Percentiles rank a stretch among this genome's conserved stretches.
Evolutionary conservation across 2,113 vertebrate species (phyloP).

Genomic region (Chloroceryle aenea): DNA sequence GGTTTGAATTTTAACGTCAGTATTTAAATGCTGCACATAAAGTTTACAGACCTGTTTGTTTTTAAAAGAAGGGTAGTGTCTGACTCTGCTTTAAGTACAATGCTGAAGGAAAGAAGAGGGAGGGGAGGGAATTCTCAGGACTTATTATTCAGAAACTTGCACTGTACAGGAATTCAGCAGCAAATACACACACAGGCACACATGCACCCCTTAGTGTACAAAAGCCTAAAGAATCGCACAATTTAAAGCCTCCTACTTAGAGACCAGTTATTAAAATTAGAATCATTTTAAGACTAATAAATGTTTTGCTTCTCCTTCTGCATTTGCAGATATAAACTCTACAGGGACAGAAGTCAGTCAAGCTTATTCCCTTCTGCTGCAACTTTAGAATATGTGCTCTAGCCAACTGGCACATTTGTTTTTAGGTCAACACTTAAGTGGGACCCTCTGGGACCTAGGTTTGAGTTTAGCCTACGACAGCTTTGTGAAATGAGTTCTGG

Average conservation of each 20-base stretch:
- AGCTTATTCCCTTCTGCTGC: conserved; percentile 79
- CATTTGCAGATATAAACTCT: conserved; percentile 78
- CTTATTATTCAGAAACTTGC: conserved; percentile 60
- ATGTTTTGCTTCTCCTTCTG: conserved; percentile 78
- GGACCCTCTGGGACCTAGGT: conserved; percentile 76
- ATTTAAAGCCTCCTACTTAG: conserved; percentile 40
- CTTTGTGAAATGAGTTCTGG: conserved; percentile 70
- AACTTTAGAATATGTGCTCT: conserved; percentile 77
- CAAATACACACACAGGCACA: background rate
- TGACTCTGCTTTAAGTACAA: conserved; percentile 68
- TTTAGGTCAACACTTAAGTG: conserved; percentile 85
- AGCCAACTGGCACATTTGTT: conserved; percentile 81
- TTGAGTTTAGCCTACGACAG: conserved; percentile 72
- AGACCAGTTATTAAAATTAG: conserved; percentile 69
- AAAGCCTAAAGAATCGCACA: conserved; percentile 23
- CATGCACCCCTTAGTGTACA: conserved; percentile 3
- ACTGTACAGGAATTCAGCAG: conserved; percentile 46
- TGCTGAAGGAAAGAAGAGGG: conserved; percentile 43
- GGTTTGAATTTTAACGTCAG: conserved; percentile 78
- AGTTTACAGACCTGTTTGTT: conserved; percentile 78
- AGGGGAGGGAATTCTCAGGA: conserved; percentile 23
- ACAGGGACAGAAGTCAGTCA: conserved; percentile 77
- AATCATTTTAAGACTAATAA: conserved; percentile 78
- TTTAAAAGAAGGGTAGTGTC: conserved; percentile 73
- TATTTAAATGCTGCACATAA: conserved; percentile 79